phyloP scores from a whole-genome alignment of 2,888 invertebrate genomes.

The Nesidiocoris tenuis region DNA sequence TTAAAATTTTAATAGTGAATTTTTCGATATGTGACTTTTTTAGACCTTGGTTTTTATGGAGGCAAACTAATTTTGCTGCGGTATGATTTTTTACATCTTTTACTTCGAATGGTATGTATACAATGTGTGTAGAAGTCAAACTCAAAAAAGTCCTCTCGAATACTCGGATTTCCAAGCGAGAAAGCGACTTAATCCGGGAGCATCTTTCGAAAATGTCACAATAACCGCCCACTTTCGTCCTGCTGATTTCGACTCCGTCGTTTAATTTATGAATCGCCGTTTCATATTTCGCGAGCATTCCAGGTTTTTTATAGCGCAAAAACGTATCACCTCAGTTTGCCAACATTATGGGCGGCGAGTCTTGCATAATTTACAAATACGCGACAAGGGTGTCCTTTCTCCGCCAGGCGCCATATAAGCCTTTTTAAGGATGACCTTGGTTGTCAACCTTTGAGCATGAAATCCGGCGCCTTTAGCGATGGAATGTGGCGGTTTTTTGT shows the following conservation, averaged over 20 bases:
- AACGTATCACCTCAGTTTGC: background rate
- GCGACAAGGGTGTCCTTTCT: background rate
- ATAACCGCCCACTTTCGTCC: background rate
- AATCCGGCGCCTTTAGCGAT: background rate
- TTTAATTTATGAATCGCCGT: background rate
- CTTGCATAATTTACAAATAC: background rate
- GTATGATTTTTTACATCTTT: too few species aligned
- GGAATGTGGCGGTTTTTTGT: background rate
- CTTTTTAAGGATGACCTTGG: background rate
- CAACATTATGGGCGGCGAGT: background rate
- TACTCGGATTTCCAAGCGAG: background rate
- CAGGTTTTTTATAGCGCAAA: background rate
- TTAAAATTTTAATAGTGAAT: too few species aligned
- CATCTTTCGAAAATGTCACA: background rate
- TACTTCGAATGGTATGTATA: too few species aligned
- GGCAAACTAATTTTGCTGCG: too few species aligned
- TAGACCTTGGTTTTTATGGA: too few species aligned
- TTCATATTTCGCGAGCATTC: background rate
- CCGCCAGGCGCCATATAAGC: background rate
- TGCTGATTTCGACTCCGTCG: background rate
- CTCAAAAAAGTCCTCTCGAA: too few species aligned
- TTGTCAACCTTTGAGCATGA: background rate
- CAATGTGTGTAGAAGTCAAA: too few species aligned
- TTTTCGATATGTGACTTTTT: too few species aligned
- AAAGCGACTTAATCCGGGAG: background rate